These are phyloP conservation scores for Myanophis thanlyinensis DNA, from an alignment of 2,113 vertebrate species.

Conservation along the genomic window DNA sequence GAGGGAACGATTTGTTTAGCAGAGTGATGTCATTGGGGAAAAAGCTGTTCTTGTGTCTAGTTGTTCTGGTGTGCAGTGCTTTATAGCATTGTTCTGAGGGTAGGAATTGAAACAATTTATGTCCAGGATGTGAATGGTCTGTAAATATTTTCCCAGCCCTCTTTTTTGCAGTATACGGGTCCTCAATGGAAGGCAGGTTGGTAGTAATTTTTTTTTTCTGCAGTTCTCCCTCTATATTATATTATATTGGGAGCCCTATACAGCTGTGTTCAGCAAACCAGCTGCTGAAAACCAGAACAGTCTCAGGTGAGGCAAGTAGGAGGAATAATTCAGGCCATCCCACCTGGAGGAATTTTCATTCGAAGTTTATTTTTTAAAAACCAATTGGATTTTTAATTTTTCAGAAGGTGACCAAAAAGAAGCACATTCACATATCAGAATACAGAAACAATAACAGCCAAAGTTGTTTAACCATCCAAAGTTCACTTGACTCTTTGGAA, in stretches of 20 bases:
- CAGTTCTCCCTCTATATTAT: no score
- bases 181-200: no score
- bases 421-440: background rate
- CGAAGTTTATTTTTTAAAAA: background rate
- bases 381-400: background rate
- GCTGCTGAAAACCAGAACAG: background rate
- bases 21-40: no score
- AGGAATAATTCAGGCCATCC: background rate
- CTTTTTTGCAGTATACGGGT: no score
- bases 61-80: no score
- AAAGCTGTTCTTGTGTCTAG: no score
- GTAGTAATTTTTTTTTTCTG: no score
- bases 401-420: background rate
- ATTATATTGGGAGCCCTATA: background rate
- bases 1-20: no score
- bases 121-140: no score
- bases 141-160: no score
- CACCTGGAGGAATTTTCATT: background rate
- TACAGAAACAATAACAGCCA: background rate
- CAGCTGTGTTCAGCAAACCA: background rate
- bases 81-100: no score
- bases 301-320: background rate
- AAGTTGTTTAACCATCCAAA: background rate
- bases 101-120: no score
- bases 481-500: background rate